Evolutionary conservation across 1,140 invertebrate genomes (phyloP), one percentile per base, ranked within the genome.

Genomic region (Acromyrmex charruanus): DNA sequence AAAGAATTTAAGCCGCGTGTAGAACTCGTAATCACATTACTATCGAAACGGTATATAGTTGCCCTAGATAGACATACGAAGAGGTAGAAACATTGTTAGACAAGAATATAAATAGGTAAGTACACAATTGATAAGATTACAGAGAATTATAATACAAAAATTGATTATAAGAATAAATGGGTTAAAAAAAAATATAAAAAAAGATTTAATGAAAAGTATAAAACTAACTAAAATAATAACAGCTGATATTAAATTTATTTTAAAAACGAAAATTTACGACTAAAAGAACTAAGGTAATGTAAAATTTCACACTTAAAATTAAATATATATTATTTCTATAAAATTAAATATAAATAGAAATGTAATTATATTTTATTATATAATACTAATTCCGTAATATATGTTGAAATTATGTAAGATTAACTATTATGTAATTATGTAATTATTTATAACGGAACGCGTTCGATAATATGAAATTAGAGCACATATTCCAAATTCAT

Each of bases 321-420:
- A 12, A 68, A 44, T 68, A 44, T 39, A 12, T 68, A 44, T 39
- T 44, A 44, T 39, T 68, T 68, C 18, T 66, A 66, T 21, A 68
- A 68, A 68, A 21, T 44, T 21, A 3, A 35, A 35, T 35, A 1
- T 39, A 66, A 66, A 35, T 66, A 66, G 18, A 21, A 66, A 66
- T 66, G n/a, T 44, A 68, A 44, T 66, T 68, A 68, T 68, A 68
- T 44, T 66, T 68, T 39, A 21, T 39, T 66, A 7, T 68, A 21
- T 44, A 39, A 21, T 6, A 68, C 39, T 68, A 68, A 68, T 68
- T 44, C 21, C 2, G 18, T 44, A 44, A 68, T 39, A 68, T 39
- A 44, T 21, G 1, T 68, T 68, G 12, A 68, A 68, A 68, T 68
- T 68, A n/a, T 21, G 31, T n/a, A 68, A 39, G 63, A 65, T 65